A percentile compares a stretch with the other conserved stretches of the same genome.
Conservation (phyloP, 2,113 vertebrate species). For the Sigmodon hispidus region DNA sequence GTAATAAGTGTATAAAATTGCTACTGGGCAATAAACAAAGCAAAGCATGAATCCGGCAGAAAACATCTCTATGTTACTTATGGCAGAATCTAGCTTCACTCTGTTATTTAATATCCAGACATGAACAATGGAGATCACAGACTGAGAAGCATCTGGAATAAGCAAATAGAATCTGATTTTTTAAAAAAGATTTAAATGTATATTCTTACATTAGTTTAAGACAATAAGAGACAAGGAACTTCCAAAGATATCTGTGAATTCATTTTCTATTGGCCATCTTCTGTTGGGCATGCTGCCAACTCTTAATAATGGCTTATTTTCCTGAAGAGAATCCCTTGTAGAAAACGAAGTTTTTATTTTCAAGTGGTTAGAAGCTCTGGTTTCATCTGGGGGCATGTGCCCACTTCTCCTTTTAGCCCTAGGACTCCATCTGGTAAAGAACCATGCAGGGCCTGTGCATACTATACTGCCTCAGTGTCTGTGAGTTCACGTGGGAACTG, state of each 20-base stretch:
- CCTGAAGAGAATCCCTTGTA: neutral
- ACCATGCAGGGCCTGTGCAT: neutral
- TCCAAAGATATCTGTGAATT: neutral
- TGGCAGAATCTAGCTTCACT: neutral
- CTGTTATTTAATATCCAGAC: neutral
- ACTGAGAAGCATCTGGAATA: neutral
- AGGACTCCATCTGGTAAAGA: neutral
- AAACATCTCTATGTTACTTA: neutral
- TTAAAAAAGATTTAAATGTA: constrained; percentile 28
- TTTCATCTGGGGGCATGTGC: neutral
- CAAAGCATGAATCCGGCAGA: neutral
- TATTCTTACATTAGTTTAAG: neutral
- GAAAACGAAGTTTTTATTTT: neutral
- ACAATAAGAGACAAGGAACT: neutral
- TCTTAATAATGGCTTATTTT: neutral
- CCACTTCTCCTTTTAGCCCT: neutral
- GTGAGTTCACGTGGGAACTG: neutral
- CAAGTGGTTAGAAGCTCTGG: neutral
- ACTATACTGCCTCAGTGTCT: neutral
- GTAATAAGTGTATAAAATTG: neutral
- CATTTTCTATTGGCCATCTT: neutral
- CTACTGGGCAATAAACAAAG: neutral
- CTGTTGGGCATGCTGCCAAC: neutral
- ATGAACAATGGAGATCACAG: neutral
- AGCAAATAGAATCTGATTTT: neutral